Base-by-base conservation (phyloP, 2,113 vertebrate genomes). In the Xiphophorus maculatus region DNA sequence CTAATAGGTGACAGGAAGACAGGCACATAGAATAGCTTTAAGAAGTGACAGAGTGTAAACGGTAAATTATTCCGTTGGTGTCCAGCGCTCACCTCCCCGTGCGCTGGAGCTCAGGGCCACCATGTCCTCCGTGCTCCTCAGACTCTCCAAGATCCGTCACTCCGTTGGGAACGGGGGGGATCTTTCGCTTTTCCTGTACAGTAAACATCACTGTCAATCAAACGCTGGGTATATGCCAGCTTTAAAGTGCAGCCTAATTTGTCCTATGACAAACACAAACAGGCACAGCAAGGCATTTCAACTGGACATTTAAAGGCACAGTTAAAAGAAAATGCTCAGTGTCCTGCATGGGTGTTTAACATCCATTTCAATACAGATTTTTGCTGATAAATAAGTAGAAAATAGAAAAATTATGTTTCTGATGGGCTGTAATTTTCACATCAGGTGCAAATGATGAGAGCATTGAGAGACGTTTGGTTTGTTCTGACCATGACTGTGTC, bases 51-150 rank as follows among this genome's bases (percentile, higher is more conserved):
- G 54, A n/a, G 33, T 54, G 54, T 11, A 29, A 12, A 35, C 66
- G 44, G 35, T 71, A 17, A 67, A 73, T 65, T 27, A 63, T 12
- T 4, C 29, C 17, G 42, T 54, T 61, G 58, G 33, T 67, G 63
- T 74, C 12, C 3, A n/a, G 63, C 71, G 94, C 96, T 89, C 76
- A 99, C 98, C 87, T 98, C 93, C 98, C 98, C 15, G 97, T 98
- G 72, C 97, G 95, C 84, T 99, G 95, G 10, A 99, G 92, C 94
- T 99, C 98, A 51, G 98, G 97, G 73, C 98, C 98, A 48, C 95
- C 97, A 13, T 99, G 97, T 28, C 97, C 97, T 58, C 96, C 97
- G 0, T 96, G 95, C 1, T 95, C 97, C 76, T 94, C 96, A 7
- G 93, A 71, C 6, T 98, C 97, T 48, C 96, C 97, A 1, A 97